Evolutionary conservation across 2,797 vertebrate species (phyloP).

Genomic region (Lacerta agilis): DNA sequence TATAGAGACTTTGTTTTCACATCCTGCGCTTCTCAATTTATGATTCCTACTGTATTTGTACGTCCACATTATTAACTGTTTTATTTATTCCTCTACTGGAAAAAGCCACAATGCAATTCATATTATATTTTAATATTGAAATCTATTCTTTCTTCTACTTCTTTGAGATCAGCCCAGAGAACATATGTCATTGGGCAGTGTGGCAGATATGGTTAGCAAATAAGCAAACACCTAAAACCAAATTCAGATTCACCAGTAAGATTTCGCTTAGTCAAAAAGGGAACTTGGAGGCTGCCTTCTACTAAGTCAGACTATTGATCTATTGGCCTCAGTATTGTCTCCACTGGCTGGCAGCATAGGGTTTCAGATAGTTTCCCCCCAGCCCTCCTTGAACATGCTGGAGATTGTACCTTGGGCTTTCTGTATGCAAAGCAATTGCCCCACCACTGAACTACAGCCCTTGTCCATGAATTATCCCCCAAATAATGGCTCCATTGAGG

Average conservation of each 20-base stretch:
- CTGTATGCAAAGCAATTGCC: too few species aligned
- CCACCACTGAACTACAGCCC: too few species aligned
- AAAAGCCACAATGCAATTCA: not conserved
- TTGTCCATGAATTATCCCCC: constrained; percentile 10
- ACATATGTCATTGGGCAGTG: not conserved
- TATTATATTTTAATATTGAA: not conserved
- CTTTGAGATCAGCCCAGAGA: not conserved
- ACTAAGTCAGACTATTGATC: too few species aligned
- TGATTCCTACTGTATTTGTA: not conserved
- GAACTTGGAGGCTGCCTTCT: too few species aligned
- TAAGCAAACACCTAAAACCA: not conserved
- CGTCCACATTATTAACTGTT: not conserved
- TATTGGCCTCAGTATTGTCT: too few species aligned
- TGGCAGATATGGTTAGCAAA: not conserved
- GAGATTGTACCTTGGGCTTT: too few species aligned
- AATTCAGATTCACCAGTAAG: not conserved
- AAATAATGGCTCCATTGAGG: constrained; percentile 38
- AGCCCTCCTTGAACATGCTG: too few species aligned
- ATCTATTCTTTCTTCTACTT: not conserved
- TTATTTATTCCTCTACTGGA: not conserved
- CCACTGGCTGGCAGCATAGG: too few species aligned
- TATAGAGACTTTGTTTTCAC: too few species aligned
- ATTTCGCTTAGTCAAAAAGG: too few species aligned
- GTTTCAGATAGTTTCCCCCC: too few species aligned
- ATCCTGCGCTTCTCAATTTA: not conserved